These are phyloP conservation scores for Synanceia verrucosa DNA, from an alignment of 2,797 vertebrate species.

Conservation along the genomic window DNA sequence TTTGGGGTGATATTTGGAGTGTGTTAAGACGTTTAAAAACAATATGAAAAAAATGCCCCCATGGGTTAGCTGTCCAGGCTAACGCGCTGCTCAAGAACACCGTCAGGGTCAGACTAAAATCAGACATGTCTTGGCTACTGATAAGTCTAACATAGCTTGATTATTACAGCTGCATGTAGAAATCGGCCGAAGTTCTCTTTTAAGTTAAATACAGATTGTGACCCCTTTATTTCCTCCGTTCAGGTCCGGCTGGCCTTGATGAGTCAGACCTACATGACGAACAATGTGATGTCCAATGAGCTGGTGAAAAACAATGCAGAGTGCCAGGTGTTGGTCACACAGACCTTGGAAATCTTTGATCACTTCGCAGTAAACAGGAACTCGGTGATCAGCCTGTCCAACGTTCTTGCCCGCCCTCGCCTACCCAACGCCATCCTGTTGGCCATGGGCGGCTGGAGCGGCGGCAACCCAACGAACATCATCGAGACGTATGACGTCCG, in stretches of 20 bases:
- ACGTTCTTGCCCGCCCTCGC: conserved; percentile 76
- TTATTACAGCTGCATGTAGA: too few relatives aligned
- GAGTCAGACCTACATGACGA: conserved; percentile 32
- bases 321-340: conserved; percentile 74
- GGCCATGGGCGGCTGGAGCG: conserved; percentile 85
- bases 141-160: too few relatives aligned
- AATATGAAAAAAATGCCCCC: too few relatives aligned
- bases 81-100: too few relatives aligned
- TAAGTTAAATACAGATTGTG: neutral
- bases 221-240: conserved; percentile 4
- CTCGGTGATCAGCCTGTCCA: conserved; percentile 69
- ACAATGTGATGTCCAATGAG: conserved; percentile 30
- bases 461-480: conserved; percentile 73
- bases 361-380: too few relatives aligned
- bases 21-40: too few relatives aligned
- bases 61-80: too few relatives aligned
- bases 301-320: conserved; percentile 34
- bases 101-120: too few relatives aligned
- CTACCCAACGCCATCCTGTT: conserved; percentile 83
- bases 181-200: neutral
- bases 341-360: too few relatives aligned
- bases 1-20: too few relatives aligned
- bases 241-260: conserved; percentile 62
- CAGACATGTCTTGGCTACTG: too few relatives aligned
- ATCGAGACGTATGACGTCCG: conserved; percentile 84